phyloP scores from a whole-genome alignment of 2,113 vertebrate species.

The Mustela lutreola region DNA sequence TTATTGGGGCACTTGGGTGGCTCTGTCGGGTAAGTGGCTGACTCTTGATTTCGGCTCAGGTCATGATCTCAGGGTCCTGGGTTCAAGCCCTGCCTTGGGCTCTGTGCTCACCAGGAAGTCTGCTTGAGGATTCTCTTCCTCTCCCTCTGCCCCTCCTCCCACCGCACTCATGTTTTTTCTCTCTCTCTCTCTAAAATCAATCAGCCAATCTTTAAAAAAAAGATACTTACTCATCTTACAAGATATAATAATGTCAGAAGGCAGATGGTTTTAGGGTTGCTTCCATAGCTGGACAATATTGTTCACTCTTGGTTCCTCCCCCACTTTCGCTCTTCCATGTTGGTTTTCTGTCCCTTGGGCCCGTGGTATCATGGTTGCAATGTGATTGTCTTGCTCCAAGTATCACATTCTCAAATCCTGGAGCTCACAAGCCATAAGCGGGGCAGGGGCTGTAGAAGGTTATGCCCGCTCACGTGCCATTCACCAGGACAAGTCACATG shows the following conservation, averaged over 20 bases:
- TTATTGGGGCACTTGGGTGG: background rate
- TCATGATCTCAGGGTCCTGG: background rate
- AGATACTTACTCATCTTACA: background rate
- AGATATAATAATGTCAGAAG: background rate
- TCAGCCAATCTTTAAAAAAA: background rate
- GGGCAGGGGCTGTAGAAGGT: background rate
- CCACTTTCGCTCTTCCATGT: background rate
- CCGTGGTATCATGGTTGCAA: background rate
- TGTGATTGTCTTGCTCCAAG: background rate
- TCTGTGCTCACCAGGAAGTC: background rate
- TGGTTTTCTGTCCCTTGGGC: constrained; percentile 1
- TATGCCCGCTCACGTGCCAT: background rate
- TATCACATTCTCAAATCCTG: background rate
- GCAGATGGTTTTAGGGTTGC: background rate
- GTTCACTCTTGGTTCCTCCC: background rate
- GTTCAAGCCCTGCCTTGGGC: background rate
- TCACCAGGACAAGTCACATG: background rate
- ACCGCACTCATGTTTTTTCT: background rate
- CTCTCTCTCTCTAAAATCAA: background rate
- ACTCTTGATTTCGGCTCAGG: background rate
- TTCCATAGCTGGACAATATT: background rate
- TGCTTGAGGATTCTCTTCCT: background rate
- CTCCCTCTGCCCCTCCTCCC: background rate
- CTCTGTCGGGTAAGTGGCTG: background rate
- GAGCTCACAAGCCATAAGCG: constrained; percentile 42